Conservation (phyloP, 2,888 invertebrate species). For the Cremastinae sp. region DNA sequence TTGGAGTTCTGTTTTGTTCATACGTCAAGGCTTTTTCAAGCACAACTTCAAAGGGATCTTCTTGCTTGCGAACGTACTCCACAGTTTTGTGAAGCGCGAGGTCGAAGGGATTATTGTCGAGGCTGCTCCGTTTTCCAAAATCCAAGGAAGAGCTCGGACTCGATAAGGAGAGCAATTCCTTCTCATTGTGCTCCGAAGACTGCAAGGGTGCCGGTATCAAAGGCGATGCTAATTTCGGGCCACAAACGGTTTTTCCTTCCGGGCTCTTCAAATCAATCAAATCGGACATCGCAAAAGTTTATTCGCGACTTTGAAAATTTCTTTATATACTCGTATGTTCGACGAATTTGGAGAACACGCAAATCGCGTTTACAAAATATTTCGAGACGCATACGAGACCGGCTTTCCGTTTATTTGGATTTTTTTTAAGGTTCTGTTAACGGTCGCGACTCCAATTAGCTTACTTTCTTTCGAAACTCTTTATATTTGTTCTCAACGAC, state of each 20-base stretch:
- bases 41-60: slow-evolving; percentile 76
- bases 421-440: slow-evolving; percentile 4
- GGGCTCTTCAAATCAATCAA: slow-evolving; percentile 75
- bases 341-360: neutral
- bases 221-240: slow-evolving; percentile 71
- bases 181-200: slow-evolving; percentile 16
- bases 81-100: slow-evolving; percentile 69
- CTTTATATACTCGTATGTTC: too few relatives aligned
- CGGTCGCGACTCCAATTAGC: slow-evolving; percentile 14
- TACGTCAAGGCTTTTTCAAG: slow-evolving; percentile 67
- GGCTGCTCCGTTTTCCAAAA: slow-evolving; percentile 64
- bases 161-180: neutral
- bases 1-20: slow-evolving; percentile 25
- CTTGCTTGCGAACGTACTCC: slow-evolving; percentile 72
- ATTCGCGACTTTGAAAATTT: too few relatives aligned
- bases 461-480: neutral
- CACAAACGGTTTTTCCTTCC: slow-evolving; percentile 58
- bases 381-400: neutral
- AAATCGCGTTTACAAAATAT: too few relatives aligned
- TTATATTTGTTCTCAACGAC: too few relatives aligned
- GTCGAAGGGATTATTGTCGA: slow-evolving; percentile 77
- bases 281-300: slow-evolving; percentile 70
- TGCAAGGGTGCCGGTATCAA: slow-evolving; percentile 69
- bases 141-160: neutral
- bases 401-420: slow-evolving; percentile 2